These are phyloP conservation scores for Luidia sarsii DNA, from an alignment of 53 echinoderm and acorn worm genomes.

Conservation along the genomic window DNA sequence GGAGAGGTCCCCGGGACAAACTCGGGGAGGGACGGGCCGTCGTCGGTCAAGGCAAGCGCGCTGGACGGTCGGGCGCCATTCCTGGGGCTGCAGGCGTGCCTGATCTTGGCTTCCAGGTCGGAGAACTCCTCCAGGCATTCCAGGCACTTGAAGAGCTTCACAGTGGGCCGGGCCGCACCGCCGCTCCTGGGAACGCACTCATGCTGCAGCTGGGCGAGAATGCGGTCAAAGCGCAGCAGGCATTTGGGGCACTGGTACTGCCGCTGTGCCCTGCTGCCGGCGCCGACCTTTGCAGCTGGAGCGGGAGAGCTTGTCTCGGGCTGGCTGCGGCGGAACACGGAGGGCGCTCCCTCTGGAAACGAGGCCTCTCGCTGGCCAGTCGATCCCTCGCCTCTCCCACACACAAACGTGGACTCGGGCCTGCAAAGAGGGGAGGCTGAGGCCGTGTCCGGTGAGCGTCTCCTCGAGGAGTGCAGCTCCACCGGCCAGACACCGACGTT, in stretches of 20 bases:
- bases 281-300: not conserved
- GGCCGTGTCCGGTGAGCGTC: too few species aligned
- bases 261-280: not conserved
- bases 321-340: too few species aligned
- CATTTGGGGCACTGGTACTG: slow-evolving; percentile 54
- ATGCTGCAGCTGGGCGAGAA: slow-evolving; percentile 40
- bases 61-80: not conserved
- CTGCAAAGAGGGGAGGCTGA: too few species aligned
- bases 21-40: too few species aligned
- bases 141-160: slow-evolving; percentile 45
- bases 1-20: too few species aligned
- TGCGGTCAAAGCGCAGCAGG: slow-evolving; percentile 28
- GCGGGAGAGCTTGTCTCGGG: not conserved
- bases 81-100: slow-evolving; percentile 2
- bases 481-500: too few species aligned
- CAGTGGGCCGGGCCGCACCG: slow-evolving; percentile 8
- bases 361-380: too few species aligned
- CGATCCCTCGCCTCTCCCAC: too few species aligned
- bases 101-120: slow-evolving; percentile 26
- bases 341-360: too few species aligned
- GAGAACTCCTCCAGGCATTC: slow-evolving; percentile 47
- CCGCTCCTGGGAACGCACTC: slow-evolving; percentile 7
- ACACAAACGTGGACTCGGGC: too few species aligned
- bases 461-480: too few species aligned
- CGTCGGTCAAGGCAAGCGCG: not conserved